Base-by-base conservation (phyloP, 2,113 vertebrate genomes). In the Mohoua ochrocephala region DNA sequence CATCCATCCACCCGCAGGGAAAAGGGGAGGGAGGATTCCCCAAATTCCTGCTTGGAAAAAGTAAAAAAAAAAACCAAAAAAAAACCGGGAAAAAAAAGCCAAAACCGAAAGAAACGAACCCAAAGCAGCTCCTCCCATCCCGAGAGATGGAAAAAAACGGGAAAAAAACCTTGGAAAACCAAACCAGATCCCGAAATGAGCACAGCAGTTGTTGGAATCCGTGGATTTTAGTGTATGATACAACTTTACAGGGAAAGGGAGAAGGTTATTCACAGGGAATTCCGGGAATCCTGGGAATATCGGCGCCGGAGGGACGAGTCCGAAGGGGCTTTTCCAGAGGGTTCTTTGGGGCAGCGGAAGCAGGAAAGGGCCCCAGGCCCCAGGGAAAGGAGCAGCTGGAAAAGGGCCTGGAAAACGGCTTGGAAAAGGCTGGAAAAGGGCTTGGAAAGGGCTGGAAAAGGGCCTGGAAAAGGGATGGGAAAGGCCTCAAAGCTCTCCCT, bases 131-230 rank as follows among this genome's bases (percentile, higher is more conserved):
- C 35, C 61, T 37, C 50, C 50, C 33, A 45, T 54, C 50, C 50
- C 12, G 1, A 31, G 65, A 79, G 65, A 23, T 15, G 0, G 19
- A 65, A 79, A 65, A 44, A 44, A 53, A 15, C 0, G 7, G 42
- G 20, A 4, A 65, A 44, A 64, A 65, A 65, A 35, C 35, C 59
- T 63, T n/a, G 59, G 59, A 63, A 54, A 79, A 79, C 22, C 21
- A 18, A 79, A 65, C 37, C 37, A 35, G 26, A 41, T 27, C 37
- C 75, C 30, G 4, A 13, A 13, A 13, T 16, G 37, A 64, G 76
- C 60, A 44, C 60, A 79, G 76, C 60, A 65, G 60, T 23, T 65
- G 39, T 30, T 30, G 76, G 60, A 31, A 35, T 14, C 11, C 0
- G 53, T 15, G 42, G 73, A 1, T 28, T 53, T 79, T 79, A 79